Percentiles rank a stretch among this genome's conserved stretches.
Conservation (phyloP, 1,140 invertebrate species). For the Hycleus phaleratus region DNA sequence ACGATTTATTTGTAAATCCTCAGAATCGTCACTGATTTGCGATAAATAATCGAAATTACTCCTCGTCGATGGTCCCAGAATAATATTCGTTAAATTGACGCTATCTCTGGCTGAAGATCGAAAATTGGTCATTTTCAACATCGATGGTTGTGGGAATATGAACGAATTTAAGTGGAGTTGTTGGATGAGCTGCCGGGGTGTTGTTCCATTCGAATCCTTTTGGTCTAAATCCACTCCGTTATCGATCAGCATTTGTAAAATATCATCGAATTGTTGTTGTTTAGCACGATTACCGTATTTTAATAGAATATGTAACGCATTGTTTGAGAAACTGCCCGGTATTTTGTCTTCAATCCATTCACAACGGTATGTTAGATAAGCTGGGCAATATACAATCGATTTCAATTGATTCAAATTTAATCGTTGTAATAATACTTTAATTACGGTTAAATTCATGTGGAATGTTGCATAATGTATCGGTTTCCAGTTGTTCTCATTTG, state of each 20-base stretch:
- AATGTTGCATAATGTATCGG: too few relatives aligned
- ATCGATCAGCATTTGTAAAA: background rate
- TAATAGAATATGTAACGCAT: background rate
- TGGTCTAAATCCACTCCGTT: background rate
- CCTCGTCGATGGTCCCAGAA: background rate
- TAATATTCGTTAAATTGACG: too few relatives aligned
- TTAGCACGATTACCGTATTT: background rate
- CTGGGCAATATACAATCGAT: too few relatives aligned
- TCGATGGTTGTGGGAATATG: too few relatives aligned
- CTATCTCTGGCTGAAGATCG: too few relatives aligned
- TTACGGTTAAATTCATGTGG: too few relatives aligned
- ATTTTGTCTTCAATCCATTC: too few relatives aligned
- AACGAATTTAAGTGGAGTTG: too few relatives aligned
- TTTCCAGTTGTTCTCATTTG: too few relatives aligned
- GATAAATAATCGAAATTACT: background rate
- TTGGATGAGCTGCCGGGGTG: background rate
- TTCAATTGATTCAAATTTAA: too few relatives aligned
- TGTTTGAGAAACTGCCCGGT: conserved; percentile 2
- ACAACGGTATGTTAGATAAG: too few relatives aligned
- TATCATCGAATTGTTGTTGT: background rate
- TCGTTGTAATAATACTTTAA: too few relatives aligned
- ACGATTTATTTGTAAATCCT: background rate
- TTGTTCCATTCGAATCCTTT: background rate
- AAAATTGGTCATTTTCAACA: background rate
- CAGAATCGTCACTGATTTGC: background rate